Evolutionary conservation across 2,888 invertebrate species (phyloP).

Genomic region (Aphodius sticticus): DNA sequence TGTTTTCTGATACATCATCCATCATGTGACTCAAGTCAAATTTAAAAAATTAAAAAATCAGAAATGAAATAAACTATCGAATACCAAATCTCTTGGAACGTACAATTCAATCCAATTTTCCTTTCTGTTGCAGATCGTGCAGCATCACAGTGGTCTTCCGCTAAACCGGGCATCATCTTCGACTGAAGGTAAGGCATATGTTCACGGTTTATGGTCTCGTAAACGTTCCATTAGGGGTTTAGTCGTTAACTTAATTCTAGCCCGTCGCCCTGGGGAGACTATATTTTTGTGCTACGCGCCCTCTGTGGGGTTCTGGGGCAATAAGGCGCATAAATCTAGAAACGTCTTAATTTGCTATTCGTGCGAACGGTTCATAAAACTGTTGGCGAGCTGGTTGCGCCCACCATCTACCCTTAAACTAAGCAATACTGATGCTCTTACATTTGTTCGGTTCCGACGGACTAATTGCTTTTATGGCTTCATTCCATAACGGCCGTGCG

Average conservation of each 20-base stretch:
- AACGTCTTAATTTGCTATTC: constrained; percentile 23
- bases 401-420: constrained; percentile 7
- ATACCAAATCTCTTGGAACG: background rate
- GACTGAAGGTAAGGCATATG: constrained; percentile 8
- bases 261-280: background rate
- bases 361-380: constrained; percentile 15
- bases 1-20: too few relatives aligned
- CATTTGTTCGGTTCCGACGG: background rate
- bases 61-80: too few relatives aligned
- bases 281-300: constrained; percentile 9
- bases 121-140: background rate
- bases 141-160: background rate
- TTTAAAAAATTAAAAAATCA: too few relatives aligned
- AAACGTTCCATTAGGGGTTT: constrained; percentile 5
- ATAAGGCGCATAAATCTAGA: constrained; percentile 12
- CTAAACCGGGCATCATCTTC: background rate
- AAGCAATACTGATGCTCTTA: constrained; percentile 13
- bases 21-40: too few relatives aligned
- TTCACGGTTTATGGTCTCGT: constrained; percentile 16
- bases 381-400: constrained; percentile 6
- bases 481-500: background rate
- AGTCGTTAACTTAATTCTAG: constrained; percentile 16
- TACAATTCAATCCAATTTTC: background rate
- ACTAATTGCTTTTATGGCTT: constrained; percentile 12
- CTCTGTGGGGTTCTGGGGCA: background rate